Conservation (phyloP, 2,113 vertebrate genomes). For the Gallinago jamesoni region DNA sequence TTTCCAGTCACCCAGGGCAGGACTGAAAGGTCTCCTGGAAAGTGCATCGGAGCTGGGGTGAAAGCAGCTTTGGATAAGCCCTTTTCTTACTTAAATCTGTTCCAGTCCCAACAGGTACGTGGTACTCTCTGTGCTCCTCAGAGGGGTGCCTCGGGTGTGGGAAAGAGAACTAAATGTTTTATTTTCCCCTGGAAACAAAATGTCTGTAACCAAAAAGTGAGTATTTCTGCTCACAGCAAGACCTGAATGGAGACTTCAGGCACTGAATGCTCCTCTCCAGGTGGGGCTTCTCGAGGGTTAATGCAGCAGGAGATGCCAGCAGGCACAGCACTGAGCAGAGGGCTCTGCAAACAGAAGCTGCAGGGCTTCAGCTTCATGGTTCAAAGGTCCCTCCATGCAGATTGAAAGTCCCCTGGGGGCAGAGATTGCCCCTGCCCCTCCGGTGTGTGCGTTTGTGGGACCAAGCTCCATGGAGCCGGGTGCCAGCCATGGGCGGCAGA, state of each 20-base stretch:
- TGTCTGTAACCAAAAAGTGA: not conserved
- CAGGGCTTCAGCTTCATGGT: not conserved
- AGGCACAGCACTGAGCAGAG: not conserved
- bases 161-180: not conserved
- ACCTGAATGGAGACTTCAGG: not conserved
- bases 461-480: fast-evolving
- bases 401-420: not conserved
- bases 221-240: not conserved
- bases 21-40: not conserved
- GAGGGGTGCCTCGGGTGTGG: not conserved
- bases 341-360: constrained; percentile 34
- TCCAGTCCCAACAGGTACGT: not conserved
- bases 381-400: not conserved
- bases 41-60: not conserved
- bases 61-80: constrained; percentile 53
- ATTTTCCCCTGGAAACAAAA: constrained; percentile 13
- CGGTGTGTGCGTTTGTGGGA: not conserved
- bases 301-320: not conserved
- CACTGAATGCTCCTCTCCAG: not conserved
- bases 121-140: not conserved
- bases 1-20: not conserved
- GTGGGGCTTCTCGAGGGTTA: not conserved
- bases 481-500: not conserved
- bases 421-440: not conserved
- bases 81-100: constrained; percentile 23